These are phyloP conservation scores for Cacatua alba DNA, from an alignment of 2,113 vertebrate species.

Conservation along the genomic window DNA sequence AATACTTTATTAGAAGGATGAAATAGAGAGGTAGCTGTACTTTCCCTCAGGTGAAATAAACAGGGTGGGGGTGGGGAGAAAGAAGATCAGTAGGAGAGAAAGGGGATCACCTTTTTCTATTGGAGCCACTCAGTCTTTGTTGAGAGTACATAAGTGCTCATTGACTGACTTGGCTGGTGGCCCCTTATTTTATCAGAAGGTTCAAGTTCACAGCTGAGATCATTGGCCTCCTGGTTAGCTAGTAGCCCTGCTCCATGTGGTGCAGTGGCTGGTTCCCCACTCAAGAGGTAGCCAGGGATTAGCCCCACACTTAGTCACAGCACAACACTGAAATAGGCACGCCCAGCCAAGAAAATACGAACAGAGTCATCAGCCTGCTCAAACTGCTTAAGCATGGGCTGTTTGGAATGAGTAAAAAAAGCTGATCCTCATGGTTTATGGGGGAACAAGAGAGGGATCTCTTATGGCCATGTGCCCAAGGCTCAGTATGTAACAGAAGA, in stretches of 20 bases:
- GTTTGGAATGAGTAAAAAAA: neutral
- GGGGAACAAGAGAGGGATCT: neutral
- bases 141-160: accelerated
- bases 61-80: accelerated
- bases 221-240: neutral
- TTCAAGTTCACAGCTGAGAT: neutral
- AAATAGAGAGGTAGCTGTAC: neutral
- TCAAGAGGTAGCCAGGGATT: neutral
- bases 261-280: neutral
- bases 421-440: neutral
- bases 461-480: neutral
- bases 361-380: neutral
- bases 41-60: neutral
- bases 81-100: neutral
- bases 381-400: neutral
- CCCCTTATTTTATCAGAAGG: neutral
- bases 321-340: neutral
- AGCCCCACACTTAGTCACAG: neutral
- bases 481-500: neutral
- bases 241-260: neutral
- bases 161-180: neutral
- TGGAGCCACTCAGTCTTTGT: neutral
- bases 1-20: conserved; percentile 19
- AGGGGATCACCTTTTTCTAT: neutral
- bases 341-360: neutral